phyloP scores from a whole-genome alignment of 1,140 invertebrate species.

The Reticulitermes speratus region DNA sequence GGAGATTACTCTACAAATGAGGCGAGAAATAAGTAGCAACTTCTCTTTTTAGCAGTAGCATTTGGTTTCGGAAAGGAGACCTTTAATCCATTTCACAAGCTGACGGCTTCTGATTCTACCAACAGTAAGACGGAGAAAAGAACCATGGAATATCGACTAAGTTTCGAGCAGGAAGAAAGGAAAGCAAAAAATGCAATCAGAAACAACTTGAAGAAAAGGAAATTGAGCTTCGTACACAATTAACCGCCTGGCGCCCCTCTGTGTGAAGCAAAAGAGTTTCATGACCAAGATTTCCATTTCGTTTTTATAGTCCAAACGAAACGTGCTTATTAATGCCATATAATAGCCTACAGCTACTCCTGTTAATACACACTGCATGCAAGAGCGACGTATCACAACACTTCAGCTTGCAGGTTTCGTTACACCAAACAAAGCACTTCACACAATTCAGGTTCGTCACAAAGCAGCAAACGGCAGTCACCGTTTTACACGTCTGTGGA shows the following conservation, averaged over 20 bases:
- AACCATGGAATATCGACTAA: background rate
- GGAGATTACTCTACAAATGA: slow-evolving; percentile 28
- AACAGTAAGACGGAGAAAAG: background rate
- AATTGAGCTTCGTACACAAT: background rate
- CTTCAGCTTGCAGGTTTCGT: too few species aligned
- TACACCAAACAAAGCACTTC: background rate
- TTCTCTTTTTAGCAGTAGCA: slow-evolving; percentile 23
- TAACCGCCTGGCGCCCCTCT: background rate
- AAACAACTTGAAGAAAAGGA: slow-evolving; percentile 12
- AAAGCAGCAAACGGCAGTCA: background rate
- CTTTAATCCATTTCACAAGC: slow-evolving; percentile 29
- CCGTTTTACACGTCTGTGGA: too few species aligned
- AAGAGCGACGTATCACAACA: too few species aligned
- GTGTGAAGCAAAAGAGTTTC: background rate
- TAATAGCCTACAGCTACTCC: too few species aligned
- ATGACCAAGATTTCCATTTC: background rate
- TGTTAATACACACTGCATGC: too few species aligned
- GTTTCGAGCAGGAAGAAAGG: background rate
- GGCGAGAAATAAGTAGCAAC: slow-evolving; percentile 25
- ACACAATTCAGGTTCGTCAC: background rate
- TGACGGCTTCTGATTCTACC: slow-evolving; percentile 12
- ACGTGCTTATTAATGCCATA: slow-evolving; percentile 3
- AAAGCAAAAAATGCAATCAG: background rate
- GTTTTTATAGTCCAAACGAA: slow-evolving; percentile 16
- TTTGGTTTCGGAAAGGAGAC: background rate